phyloP scores from a whole-genome alignment of 2,888 invertebrate species.

The Orchesellides sinensis region DNA sequence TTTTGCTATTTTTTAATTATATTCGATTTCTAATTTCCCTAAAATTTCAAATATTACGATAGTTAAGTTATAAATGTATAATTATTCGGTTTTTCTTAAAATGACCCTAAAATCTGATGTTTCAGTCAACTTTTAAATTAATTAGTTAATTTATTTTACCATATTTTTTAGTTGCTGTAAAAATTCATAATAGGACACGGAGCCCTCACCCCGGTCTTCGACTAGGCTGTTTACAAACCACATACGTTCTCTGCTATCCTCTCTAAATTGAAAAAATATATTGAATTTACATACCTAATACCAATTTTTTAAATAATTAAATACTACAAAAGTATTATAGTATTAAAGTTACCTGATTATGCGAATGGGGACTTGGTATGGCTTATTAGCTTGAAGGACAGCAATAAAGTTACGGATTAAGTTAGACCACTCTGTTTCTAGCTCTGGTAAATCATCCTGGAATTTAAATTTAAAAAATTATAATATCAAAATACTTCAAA shows the following conservation, averaged over 20 bases:
- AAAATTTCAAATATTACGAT: no score
- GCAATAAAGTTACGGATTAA: slow-evolving; percentile 88
- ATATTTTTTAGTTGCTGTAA: slow-evolving; percentile 94
- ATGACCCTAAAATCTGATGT: slow-evolving; percentile 24
- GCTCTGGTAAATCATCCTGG: slow-evolving; percentile 86
- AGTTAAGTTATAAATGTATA: slow-evolving; percentile 51
- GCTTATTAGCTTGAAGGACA: slow-evolving; percentile 90
- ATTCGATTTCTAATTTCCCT: slow-evolving; percentile 42
- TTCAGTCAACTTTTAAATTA: slow-evolving; percentile 43
- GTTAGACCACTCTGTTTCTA: slow-evolving; percentile 86
- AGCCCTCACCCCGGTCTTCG: slow-evolving; percentile 96
- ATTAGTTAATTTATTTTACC: slow-evolving; percentile 83
- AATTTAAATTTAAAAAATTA: slow-evolving; percentile 18
- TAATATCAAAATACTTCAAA: background rate
- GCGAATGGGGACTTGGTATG: slow-evolving; percentile 86
- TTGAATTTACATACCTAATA: no score
- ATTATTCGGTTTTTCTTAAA: background rate
- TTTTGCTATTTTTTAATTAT: background rate
- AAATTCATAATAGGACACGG: slow-evolving; percentile 98
- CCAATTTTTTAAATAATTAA: no score
- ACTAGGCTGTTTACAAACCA: slow-evolving; percentile 92
- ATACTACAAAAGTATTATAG: background rate
- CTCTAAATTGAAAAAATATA: slow-evolving; percentile 81
- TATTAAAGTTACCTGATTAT: slow-evolving; percentile 83
- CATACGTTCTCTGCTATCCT: slow-evolving; percentile 90